phyloP scores from a whole-genome alignment of 1,140 invertebrate genomes.

The Belonocnema kinseyi region DNA sequence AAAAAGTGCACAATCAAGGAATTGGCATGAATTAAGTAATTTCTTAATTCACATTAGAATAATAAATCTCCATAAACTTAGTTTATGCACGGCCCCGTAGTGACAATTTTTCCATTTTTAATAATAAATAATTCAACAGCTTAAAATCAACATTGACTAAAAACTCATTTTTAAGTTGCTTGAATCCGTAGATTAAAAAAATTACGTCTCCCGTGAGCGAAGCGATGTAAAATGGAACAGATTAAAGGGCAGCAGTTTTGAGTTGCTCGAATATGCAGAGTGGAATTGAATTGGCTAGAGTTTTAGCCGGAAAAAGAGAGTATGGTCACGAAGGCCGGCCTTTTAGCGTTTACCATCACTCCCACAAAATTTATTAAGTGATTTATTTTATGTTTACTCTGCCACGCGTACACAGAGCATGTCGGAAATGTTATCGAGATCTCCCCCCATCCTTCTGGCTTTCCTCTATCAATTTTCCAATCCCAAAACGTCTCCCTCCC shows the following conservation, averaged over 20 bases:
- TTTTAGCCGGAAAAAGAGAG: constrained; percentile 38
- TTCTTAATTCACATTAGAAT: no score
- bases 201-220: not conserved
- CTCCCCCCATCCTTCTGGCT: not conserved
- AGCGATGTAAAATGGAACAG: not conserved
- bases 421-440: constrained; percentile 12
- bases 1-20: no score
- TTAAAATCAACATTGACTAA: not conserved
- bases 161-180: not conserved
- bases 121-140: not conserved
- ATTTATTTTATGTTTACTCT: constrained; percentile 67
- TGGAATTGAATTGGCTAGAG: constrained; percentile 43
- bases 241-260: constrained; percentile 15
- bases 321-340: constrained; percentile 41
- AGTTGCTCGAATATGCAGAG: constrained; percentile 1
- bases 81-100: no score
- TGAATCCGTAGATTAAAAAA: constrained; percentile 10
- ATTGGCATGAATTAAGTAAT: no score
- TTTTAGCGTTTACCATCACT: constrained; percentile 60
- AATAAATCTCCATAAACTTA: no score
- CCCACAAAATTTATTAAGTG: constrained; percentile 59
- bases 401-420: constrained; percentile 36
- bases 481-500: constrained; percentile 6
- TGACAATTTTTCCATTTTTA: no score
- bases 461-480: constrained; percentile 44